Evolutionary conservation across 2,113 vertebrate genomes (phyloP).

Genomic region (Semnornis frantzii): DNA sequence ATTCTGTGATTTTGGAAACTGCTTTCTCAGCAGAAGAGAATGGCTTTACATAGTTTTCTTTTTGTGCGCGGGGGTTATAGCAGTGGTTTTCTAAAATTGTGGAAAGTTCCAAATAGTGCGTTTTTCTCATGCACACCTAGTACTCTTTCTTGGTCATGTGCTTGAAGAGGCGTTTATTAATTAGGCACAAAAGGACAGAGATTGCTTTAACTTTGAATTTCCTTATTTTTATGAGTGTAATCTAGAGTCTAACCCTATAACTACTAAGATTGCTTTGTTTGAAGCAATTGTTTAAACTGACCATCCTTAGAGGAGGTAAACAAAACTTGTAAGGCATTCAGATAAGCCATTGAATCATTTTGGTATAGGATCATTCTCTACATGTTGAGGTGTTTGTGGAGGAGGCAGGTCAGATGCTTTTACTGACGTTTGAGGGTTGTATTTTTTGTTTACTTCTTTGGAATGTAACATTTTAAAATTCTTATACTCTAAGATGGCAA

Average conservation of each 20-base stretch:
- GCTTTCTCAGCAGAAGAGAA: background rate
- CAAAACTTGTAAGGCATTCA: background rate
- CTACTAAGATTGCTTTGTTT: background rate
- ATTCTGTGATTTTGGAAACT: background rate
- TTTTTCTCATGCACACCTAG: background rate
- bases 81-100: background rate
- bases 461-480: background rate
- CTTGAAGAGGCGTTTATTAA: background rate
- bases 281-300: background rate
- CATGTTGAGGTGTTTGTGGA: background rate
- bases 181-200: background rate
- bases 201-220: background rate
- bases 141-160: background rate
- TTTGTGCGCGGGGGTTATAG: background rate
- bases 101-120: background rate
- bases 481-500: constrained; percentile 69
- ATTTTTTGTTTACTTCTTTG: background rate
- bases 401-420: background rate
- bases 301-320: background rate
- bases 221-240: background rate
- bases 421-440: background rate
- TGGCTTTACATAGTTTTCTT: background rate
- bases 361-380: background rate
- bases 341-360: background rate
- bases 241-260: background rate